These are phyloP conservation scores for Chlorops oryzae DNA, from an alignment of 1,140 invertebrate species.

Conservation along the genomic window DNA sequence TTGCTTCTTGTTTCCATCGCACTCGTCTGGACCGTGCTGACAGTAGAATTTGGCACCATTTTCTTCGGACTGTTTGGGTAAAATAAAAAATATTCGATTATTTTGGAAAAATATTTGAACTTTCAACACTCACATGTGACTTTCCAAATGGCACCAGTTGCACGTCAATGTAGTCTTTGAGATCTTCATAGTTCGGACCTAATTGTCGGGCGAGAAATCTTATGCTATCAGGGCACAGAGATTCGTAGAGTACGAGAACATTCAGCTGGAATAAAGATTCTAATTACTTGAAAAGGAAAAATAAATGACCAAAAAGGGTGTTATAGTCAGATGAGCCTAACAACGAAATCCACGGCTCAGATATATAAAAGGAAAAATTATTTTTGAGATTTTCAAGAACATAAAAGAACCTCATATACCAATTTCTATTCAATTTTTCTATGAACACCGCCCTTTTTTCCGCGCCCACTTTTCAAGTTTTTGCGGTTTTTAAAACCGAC, in stretches of 20 bases:
- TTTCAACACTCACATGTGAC: conserved; percentile 53
- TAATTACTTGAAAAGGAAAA: not conserved
- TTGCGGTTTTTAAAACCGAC: too few species aligned
- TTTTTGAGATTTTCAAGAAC: too few species aligned
- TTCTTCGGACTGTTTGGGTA: conserved; percentile 23
- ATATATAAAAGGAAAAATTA: too few species aligned
- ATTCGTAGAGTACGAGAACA: conserved; percentile 66
- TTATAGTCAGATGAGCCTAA: too few species aligned
- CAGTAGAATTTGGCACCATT: conserved; percentile 56
- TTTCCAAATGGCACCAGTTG: conserved; percentile 72
- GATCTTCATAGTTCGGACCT: conserved; percentile 47
- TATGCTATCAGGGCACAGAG: conserved; percentile 70
- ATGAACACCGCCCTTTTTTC: too few species aligned
- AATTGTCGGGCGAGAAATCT: conserved; percentile 59
- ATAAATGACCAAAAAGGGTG: not conserved
- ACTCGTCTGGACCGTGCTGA: conserved; percentile 62
- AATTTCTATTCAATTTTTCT: too few species aligned
- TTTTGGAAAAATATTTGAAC: not conserved
- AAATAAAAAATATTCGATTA: not conserved
- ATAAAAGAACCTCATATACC: too few species aligned
- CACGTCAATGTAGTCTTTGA: conserved; percentile 51
- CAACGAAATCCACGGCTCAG: too few species aligned
- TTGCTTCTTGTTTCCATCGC: conserved; percentile 60
- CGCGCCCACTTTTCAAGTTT: too few species aligned
- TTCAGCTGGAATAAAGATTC: conserved; percentile 38